phyloP scores from a whole-genome alignment of 2,797 vertebrate genomes.

The Coregonus suidteri region DNA sequence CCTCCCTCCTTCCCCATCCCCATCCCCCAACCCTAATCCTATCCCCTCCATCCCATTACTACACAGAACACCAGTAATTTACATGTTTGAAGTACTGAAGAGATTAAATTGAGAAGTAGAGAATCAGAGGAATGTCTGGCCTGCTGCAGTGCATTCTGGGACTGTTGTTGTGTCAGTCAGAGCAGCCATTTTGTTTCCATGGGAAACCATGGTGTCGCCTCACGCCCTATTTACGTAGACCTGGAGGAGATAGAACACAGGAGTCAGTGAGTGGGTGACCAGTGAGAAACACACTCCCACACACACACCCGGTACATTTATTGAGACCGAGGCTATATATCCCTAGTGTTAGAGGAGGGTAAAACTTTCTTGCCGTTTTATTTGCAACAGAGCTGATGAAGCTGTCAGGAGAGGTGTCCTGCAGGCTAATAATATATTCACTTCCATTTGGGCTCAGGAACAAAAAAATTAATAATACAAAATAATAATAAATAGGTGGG shows the following conservation, averaged over 20 bases:
- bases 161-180: slow-evolving; percentile 47
- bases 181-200: slow-evolving; percentile 54
- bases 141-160: slow-evolving; percentile 30
- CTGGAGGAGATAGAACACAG: slow-evolving; percentile 60
- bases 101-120: slow-evolving; percentile 43
- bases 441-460: slow-evolving; percentile 47
- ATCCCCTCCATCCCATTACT: slow-evolving; percentile 32
- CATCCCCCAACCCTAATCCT: background rate
- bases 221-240: slow-evolving; percentile 80
- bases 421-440: slow-evolving; percentile 67
- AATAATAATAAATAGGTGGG: too few species aligned
- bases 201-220: slow-evolving; percentile 58
- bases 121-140: slow-evolving; percentile 44
- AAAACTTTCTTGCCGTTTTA: slow-evolving; percentile 45
- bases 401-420: slow-evolving; percentile 62
- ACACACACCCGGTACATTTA: background rate
- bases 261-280: slow-evolving; percentile 28
- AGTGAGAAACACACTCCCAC: background rate
- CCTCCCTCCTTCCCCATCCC: too few species aligned
- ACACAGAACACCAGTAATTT: slow-evolving; percentile 48
- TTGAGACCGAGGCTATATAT: background rate
- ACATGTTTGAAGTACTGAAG: slow-evolving; percentile 57
- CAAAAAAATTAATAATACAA: slow-evolving; percentile 28
- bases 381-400: slow-evolving; percentile 71
- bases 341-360: slow-evolving; percentile 19